Percentiles rank a stretch among this genome's conserved stretches.
Evolutionary conservation across 2,113 vertebrate species (phyloP).

Genomic region (Hystrix brachyura): DNA sequence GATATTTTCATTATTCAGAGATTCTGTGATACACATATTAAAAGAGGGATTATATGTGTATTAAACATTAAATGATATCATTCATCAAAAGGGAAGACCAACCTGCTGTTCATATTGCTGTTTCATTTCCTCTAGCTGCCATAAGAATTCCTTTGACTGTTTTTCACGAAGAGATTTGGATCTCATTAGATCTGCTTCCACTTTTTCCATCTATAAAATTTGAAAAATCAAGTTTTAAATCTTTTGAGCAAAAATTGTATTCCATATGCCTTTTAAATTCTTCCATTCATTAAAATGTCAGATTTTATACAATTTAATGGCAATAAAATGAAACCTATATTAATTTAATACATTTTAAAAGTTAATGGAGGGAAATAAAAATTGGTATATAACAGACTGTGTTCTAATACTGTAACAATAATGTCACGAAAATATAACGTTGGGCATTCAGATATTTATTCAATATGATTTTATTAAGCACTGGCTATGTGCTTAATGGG

Average conservation of each 20-base stretch:
- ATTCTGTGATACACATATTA: background rate
- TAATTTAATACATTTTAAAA: slow-evolving; percentile 26
- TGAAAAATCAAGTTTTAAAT: slow-evolving; percentile 89
- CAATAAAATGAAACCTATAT: background rate
- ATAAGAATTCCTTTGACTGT: slow-evolving; percentile 93
- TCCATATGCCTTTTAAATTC: background rate
- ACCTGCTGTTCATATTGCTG: slow-evolving; percentile 95
- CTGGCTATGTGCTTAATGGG: background rate
- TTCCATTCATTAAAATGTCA: slow-evolving; percentile 32
- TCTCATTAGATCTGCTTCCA: slow-evolving; percentile 94
- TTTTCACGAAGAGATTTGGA: slow-evolving; percentile 95
- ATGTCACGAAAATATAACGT: slow-evolving; percentile 33
- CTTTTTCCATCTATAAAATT: slow-evolving; percentile 94
- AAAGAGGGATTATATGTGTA: background rate
- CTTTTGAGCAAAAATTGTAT: slow-evolving; percentile 55
- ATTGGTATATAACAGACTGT: background rate
- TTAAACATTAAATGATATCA: background rate
- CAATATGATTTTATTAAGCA: slow-evolving; percentile 43
- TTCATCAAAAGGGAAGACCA: slow-evolving; percentile 63
- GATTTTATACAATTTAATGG: background rate
- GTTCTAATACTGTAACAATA: background rate
- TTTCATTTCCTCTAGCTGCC: slow-evolving; percentile 92
- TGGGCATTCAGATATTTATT: slow-evolving; percentile 43
- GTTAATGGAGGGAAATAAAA: slow-evolving; percentile 42
- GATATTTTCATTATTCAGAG: background rate